Evolutionary conservation across 2,113 vertebrate species (phyloP).

Genomic region (Onychostruthus taczanowskii): DNA sequence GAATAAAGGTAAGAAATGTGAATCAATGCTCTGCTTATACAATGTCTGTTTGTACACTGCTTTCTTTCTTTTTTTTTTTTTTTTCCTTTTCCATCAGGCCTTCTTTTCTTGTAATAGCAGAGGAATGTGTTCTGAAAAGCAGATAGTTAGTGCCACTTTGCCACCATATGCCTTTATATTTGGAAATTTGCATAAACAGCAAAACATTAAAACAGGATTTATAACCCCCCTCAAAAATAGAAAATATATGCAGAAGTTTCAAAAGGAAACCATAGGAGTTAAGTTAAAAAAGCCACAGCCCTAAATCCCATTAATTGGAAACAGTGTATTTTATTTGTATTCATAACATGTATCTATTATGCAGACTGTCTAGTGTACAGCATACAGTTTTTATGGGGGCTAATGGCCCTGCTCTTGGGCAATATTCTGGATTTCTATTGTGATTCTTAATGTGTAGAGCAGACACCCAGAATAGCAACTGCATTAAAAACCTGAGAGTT

Average conservation of each 20-base stretch:
- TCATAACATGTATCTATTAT: not conserved
- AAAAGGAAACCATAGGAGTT: conserved; percentile 18
- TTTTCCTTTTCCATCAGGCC: not conserved
- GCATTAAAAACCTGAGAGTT: not conserved
- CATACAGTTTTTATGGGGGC: not conserved
- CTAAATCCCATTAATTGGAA: conserved; percentile 14
- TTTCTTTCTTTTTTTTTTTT: not conserved
- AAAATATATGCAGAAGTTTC: conserved; percentile 54
- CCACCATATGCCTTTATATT: conserved; percentile 70
- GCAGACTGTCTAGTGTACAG: not conserved
- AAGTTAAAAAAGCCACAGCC: not conserved
- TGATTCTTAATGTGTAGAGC: not conserved
- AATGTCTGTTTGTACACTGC: not conserved
- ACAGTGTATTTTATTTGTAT: conserved; percentile 24
- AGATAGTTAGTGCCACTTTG: conserved; percentile 71
- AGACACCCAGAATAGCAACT: not conserved
- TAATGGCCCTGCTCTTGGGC: not conserved
- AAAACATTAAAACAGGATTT: conserved; percentile 68
- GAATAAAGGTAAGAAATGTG: conserved; percentile 21
- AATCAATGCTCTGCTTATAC: not conserved
- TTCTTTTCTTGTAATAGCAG: conserved; percentile 50
- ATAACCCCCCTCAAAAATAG: conserved; percentile 40
- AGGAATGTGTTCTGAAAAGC: conserved; percentile 62
- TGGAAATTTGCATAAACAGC: conserved; percentile 70
- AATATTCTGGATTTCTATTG: not conserved